Evolutionary conservation across 1,140 invertebrate genomes (phyloP).

Genomic region (Drosophila eugracilis): DNA sequence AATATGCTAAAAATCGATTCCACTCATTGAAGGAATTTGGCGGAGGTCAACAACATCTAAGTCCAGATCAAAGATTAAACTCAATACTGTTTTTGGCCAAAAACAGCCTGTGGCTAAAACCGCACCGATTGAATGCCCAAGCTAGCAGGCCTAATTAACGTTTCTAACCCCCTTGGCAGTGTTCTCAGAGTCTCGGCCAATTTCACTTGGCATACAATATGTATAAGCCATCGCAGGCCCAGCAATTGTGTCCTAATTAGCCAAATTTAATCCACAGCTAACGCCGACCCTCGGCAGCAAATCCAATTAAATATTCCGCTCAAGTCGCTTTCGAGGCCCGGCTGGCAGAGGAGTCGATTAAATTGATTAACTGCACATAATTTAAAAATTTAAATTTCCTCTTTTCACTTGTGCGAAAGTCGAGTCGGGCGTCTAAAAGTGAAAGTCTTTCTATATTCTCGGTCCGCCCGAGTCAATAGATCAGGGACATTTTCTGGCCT

Average conservation of each 20-base stretch:
- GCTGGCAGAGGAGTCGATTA: constrained; percentile 52
- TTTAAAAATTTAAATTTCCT: constrained; percentile 66
- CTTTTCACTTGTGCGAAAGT: constrained; percentile 77
- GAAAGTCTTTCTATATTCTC: constrained; percentile 66
- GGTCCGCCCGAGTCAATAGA: constrained; percentile 2
- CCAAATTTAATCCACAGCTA: constrained; percentile 59
- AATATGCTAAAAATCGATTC: constrained; percentile 38
- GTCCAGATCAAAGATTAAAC: background rate
- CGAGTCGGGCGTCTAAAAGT: constrained; percentile 41
- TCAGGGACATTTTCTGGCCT: constrained; percentile 4
- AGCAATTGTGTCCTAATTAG: constrained; percentile 74
- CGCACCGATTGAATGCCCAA: constrained; percentile 6
- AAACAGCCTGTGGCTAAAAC: constrained; percentile 1
- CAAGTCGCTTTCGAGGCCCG: constrained; percentile 30
- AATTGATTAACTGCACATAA: constrained; percentile 66
- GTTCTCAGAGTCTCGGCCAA: constrained; percentile 15
- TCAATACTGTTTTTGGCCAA: background rate
- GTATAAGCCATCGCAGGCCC: constrained; percentile 48
- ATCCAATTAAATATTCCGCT: constrained; percentile 71
- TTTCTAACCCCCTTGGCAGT: constrained; percentile 10
- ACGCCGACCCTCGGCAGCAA: constrained; percentile 29
- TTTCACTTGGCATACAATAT: constrained; percentile 64
- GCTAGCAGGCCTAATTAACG: constrained; percentile 35
- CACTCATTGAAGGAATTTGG: constrained; percentile 5
- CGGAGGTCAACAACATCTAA: constrained; percentile 7